These are phyloP conservation scores for Byasa hedistus DNA, from an alignment of 2,888 invertebrate species.

Conservation along the genomic window DNA sequence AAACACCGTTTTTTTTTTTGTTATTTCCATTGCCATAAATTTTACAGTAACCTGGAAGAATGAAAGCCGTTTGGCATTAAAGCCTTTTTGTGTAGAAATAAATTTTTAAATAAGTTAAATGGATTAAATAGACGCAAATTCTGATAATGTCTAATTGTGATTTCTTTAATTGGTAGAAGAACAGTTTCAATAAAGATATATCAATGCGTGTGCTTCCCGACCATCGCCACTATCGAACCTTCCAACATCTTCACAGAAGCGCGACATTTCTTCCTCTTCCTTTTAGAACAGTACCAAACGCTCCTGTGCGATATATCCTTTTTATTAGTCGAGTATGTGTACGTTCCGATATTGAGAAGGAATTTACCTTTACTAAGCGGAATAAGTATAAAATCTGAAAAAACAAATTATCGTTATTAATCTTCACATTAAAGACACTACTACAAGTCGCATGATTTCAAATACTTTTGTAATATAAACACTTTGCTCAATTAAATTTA, in stretches of 20 bases:
- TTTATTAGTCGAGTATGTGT: slow-evolving; percentile 51
- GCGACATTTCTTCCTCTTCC: slow-evolving; percentile 50
- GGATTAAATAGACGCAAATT: no score
- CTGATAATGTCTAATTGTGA: no score
- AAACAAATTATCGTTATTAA: background rate
- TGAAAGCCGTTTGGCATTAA: no score
- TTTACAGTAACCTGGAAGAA: no score
- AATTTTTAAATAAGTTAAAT: no score
- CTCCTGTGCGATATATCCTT: slow-evolving; percentile 40
- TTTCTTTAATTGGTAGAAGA: no score
- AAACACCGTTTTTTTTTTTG: no score
- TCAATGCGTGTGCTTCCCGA: slow-evolving; percentile 42
- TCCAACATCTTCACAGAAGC: slow-evolving; percentile 49
- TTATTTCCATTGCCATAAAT: no score
- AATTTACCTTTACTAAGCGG: slow-evolving; percentile 31
- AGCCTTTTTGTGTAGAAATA: no score
- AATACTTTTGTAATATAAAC: no score
- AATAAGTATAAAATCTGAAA: slow-evolving; percentile 25
- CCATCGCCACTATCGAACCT: slow-evolving; percentile 34
- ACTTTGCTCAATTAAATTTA: no score
- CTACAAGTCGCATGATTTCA: background rate
- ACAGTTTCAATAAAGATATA: no score
- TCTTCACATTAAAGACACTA: background rate
- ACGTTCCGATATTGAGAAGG: slow-evolving; percentile 37
- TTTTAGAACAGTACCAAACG: slow-evolving; percentile 60